A percentile compares a stretch with the other conserved stretches of the same genome.
These are phyloP conservation scores for Micronycteris hirsuta DNA, from an alignment of 2,113 vertebrate species.

Conservation along the genomic window DNA sequence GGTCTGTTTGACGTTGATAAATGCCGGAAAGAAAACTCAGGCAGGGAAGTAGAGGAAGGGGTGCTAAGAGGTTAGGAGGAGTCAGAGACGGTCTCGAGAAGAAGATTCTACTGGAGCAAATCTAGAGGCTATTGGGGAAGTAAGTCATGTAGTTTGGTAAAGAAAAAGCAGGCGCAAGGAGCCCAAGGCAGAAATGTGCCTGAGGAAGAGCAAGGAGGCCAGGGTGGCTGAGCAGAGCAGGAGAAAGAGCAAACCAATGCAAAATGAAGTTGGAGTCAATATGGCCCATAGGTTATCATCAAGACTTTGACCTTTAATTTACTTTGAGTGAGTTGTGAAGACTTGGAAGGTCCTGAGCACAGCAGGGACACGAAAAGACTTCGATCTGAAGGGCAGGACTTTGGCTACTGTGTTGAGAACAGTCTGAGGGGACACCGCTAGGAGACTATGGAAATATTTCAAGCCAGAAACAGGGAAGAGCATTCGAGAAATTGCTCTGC, in stretches of 20 bases:
- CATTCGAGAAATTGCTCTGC: background rate
- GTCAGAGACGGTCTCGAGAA: background rate
- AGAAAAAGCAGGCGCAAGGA: background rate
- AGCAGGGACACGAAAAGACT: background rate
- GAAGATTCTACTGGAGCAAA: background rate
- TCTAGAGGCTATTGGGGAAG: background rate
- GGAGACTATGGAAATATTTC: background rate
- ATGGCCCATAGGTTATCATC: background rate
- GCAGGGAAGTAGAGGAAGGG: background rate
- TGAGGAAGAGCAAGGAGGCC: background rate
- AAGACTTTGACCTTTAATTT: background rate
- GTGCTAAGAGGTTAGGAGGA: background rate
- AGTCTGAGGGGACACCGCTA: background rate
- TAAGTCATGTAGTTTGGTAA: background rate
- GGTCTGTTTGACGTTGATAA: background rate
- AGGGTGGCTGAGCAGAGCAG: background rate
- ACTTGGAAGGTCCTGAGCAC: background rate
- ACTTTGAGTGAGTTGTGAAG: background rate
- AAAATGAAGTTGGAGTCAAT: background rate
- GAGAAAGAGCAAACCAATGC: background rate
- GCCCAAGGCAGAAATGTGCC: background rate
- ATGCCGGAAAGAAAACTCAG: background rate
- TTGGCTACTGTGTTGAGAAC: background rate
- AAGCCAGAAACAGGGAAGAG: background rate
- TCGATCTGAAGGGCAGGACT: background rate